Percentiles rank a stretch among this genome's conserved stretches.
phyloP scores from a whole-genome alignment of 2,797 vertebrate genomes.

The Gymnoscopelus braueri region DNA sequence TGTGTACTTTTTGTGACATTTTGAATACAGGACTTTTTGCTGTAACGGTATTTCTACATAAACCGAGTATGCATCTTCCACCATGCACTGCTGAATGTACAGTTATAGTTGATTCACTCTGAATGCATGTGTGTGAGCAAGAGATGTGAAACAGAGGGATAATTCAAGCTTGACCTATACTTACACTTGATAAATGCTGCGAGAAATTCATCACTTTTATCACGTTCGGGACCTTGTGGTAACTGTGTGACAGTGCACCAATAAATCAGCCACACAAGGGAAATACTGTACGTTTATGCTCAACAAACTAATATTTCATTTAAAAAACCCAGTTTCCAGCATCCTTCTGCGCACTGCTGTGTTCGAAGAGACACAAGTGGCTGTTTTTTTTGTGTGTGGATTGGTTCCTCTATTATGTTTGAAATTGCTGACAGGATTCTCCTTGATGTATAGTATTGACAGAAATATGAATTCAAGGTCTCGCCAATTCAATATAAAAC shows the following conservation, averaged over 20 bases:
- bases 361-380: slow-evolving; percentile 16
- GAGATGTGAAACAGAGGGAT: slow-evolving; percentile 23
- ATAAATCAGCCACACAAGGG: slow-evolving; percentile 12
- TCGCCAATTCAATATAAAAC: slow-evolving; percentile 29
- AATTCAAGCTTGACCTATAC: slow-evolving; percentile 25
- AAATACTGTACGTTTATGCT: slow-evolving; percentile 17
- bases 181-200: slow-evolving; percentile 22
- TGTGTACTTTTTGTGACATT: too few relatives aligned
- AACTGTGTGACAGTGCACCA: not conserved
- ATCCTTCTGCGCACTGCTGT: not conserved
- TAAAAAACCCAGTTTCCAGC: slow-evolving; percentile 18
- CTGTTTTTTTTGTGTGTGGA: not conserved
- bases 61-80: too few relatives aligned
- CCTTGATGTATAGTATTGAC: slow-evolving; percentile 31
- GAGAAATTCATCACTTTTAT: slow-evolving; percentile 27
- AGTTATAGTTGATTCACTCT: not conserved
- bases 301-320: slow-evolving; percentile 9
- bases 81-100: too few relatives aligned
- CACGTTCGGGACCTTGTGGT: slow-evolving; percentile 22
- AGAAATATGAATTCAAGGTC: slow-evolving; percentile 47
- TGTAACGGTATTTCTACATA: too few relatives aligned
- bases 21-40: too few relatives aligned
- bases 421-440: slow-evolving; percentile 13
- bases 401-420: slow-evolving; percentile 17
- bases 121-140: slow-evolving; percentile 35